phyloP scores from a whole-genome alignment of 2,113 vertebrate species.

The Barbus barbus region DNA sequence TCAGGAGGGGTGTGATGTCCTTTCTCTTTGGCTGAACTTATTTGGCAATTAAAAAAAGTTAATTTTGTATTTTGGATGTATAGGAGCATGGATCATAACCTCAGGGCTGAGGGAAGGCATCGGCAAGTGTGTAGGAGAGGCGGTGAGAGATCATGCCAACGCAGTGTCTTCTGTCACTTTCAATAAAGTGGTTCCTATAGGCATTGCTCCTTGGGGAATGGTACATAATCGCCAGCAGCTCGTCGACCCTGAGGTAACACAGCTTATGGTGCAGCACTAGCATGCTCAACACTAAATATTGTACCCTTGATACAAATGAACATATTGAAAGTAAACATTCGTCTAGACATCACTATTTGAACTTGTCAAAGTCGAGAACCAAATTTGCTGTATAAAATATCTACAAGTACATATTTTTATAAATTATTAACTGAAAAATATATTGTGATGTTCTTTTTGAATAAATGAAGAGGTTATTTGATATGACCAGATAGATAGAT shows the following conservation, averaged over 20 bases:
- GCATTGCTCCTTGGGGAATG: slow-evolving; percentile 84
- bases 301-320: too few relatives aligned
- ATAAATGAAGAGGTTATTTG: too few relatives aligned
- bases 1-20: background rate
- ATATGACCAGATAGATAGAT: too few relatives aligned
- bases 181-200: slow-evolving; percentile 84
- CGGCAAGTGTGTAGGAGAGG: slow-evolving; percentile 81
- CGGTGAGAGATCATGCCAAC: slow-evolving; percentile 83
- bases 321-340: too few relatives aligned
- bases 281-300: too few relatives aligned
- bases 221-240: slow-evolving; percentile 78
- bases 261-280: background rate
- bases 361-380: too few relatives aligned
- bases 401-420: too few relatives aligned
- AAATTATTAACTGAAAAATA: too few relatives aligned
- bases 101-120: slow-evolving; percentile 82
- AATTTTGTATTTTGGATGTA: background rate
- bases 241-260: slow-evolving; percentile 78
- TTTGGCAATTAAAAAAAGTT: background rate
- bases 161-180: slow-evolving; percentile 73
- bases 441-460: too few relatives aligned
- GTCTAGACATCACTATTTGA: too few relatives aligned
- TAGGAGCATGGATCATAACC: slow-evolving; percentile 88
- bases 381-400: too few relatives aligned
- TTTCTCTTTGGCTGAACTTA: background rate